phyloP scores from a whole-genome alignment of 2,113 vertebrate genomes.

The Noturus placidus region DNA sequence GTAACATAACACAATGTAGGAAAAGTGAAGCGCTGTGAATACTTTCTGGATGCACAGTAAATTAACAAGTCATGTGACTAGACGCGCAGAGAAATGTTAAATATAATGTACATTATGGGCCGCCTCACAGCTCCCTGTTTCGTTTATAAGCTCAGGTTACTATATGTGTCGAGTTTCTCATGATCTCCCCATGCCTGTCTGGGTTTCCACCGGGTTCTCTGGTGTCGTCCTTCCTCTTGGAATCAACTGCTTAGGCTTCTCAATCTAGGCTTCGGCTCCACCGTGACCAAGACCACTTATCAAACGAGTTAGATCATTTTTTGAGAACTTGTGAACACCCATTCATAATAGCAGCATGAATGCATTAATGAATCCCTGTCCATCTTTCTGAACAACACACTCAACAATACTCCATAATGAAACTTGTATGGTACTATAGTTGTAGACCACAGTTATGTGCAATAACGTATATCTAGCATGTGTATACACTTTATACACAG shows the following conservation, averaged over 20 bases:
- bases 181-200: neutral
- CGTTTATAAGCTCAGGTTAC: neutral
- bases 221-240: neutral
- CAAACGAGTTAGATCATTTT: too few relatives aligned
- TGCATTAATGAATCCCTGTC: too few relatives aligned
- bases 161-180: neutral
- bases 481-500: neutral
- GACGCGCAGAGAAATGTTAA: neutral
- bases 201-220: neutral
- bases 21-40: too few relatives aligned
- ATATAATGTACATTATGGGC: neutral
- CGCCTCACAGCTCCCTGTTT: too few relatives aligned
- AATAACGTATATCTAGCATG: too few relatives aligned
- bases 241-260: neutral
- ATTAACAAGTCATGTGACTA: neutral
- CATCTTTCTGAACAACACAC: neutral
- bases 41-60: too few relatives aligned
- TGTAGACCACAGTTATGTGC: neutral
- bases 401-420: neutral
- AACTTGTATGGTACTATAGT: too few relatives aligned
- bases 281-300: neutral
- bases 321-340: too few relatives aligned
- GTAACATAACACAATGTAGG: too few relatives aligned
- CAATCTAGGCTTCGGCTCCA: neutral
- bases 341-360: too few relatives aligned